phyloP scores from a whole-genome alignment of 2,888 invertebrate genomes.

The Muscina levida region DNA sequence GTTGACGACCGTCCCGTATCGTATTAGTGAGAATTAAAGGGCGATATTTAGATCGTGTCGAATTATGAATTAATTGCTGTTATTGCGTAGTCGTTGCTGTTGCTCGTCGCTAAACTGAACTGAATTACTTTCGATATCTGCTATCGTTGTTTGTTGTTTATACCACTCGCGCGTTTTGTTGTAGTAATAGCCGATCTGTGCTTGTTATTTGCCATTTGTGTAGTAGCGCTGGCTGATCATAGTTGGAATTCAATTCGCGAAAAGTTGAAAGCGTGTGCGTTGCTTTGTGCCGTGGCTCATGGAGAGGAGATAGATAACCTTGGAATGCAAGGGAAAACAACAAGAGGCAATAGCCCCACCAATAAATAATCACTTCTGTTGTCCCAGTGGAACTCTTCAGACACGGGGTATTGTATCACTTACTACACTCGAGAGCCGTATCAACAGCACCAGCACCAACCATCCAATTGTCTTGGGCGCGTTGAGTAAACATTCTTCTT shows the following conservation, averaged over 20 bases:
- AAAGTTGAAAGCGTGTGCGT: constrained; percentile 22
- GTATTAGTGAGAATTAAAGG: constrained; percentile 36
- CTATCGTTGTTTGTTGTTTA: constrained; percentile 24
- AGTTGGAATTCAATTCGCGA: constrained; percentile 43
- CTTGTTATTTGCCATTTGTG: constrained; percentile 38
- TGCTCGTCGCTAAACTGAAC: constrained; percentile 22
- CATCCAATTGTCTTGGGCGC: constrained; percentile 32
- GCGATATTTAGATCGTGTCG: constrained; percentile 43
- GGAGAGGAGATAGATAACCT: constrained; percentile 65
- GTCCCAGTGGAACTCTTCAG: constrained; percentile 19
- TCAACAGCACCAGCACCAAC: constrained; percentile 8
- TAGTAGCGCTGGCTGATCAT: constrained; percentile 22
- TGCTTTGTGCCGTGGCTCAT: constrained; percentile 28
- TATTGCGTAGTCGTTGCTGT: constrained; percentile 22
- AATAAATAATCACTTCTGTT: constrained; percentile 31
- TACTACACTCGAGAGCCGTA: constrained; percentile 17
- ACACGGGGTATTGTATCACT: not conserved
- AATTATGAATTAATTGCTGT: constrained; percentile 56
- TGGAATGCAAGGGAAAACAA: constrained; percentile 53
- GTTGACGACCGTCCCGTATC: constrained; percentile 24
- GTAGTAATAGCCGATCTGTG: not conserved
- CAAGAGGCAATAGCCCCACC: constrained; percentile 37
- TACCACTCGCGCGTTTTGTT: not conserved
- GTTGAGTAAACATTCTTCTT: constrained; percentile 41
- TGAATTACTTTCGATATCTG: constrained; percentile 27